phyloP scores from a whole-genome alignment of 2,888 invertebrate genomes.

The Cryptocephalus primarius region DNA sequence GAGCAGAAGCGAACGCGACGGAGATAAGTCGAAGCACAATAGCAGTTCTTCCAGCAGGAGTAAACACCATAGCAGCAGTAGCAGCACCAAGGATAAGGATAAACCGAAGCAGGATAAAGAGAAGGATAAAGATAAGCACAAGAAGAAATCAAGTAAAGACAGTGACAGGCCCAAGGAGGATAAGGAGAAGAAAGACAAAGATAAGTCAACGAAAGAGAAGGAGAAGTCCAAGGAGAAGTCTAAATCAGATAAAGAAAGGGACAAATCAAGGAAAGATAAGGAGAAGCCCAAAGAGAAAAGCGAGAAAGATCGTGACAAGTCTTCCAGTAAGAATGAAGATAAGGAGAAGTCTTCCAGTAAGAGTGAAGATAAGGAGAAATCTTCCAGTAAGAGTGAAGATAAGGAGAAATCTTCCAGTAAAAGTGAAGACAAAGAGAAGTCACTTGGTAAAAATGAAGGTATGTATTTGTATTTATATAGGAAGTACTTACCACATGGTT shows the following conservation, averaged over 20 bases:
- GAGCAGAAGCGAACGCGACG: conserved; percentile 18
- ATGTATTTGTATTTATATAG: too few relatives aligned
- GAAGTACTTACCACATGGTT: too few relatives aligned
- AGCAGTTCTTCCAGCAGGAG: conserved; percentile 4
- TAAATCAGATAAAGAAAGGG: conserved; percentile 19
- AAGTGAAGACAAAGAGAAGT: too few relatives aligned
- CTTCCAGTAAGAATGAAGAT: not conserved
- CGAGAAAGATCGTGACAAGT: not conserved
- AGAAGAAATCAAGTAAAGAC: not conserved
- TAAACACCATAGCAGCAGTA: conserved; percentile 11
- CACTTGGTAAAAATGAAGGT: too few relatives aligned
- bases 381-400: too few relatives aligned
- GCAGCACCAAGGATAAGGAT: conserved; percentile 20
- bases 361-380: not conserved
- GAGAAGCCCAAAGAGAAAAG: conserved; percentile 10
- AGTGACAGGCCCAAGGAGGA: not conserved
- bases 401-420: too few relatives aligned
- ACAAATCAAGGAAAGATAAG: conserved; percentile 16
- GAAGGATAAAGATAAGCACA: conserved; percentile 12
- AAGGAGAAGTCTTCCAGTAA: not conserved
- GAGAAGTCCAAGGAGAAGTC: conserved; percentile 23
- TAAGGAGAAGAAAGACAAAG: conserved; percentile 15
- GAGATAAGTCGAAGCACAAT: conserved; percentile 7
- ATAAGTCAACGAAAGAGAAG: conserved; percentile 16
- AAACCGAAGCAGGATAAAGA: conserved; percentile 14